These are phyloP conservation scores for Muntiacus reevesi DNA, from an alignment of 2,113 vertebrate species.

Conservation along the genomic window DNA sequence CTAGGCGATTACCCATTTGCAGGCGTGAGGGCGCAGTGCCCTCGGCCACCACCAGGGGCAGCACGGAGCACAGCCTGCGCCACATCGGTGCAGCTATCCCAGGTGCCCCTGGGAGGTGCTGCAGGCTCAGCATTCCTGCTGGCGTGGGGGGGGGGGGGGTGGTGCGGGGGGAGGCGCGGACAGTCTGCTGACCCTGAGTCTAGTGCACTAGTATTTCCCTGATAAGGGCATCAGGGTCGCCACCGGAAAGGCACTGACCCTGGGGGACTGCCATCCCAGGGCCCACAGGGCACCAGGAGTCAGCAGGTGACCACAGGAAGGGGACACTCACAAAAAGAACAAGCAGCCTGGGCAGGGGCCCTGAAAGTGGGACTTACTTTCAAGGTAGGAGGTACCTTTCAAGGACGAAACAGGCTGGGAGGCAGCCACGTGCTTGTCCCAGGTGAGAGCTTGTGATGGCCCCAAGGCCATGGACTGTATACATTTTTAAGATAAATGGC, in stretches of 20 bases:
- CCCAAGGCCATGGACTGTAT: neutral
- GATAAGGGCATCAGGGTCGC: neutral
- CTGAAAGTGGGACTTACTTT: neutral
- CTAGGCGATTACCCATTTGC: neutral
- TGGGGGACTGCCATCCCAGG: neutral
- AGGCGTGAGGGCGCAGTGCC: neutral
- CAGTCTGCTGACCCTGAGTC: rapidly evolving
- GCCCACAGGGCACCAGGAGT: neutral
- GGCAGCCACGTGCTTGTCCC: neutral
- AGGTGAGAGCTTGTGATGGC: neutral
- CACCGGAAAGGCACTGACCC: neutral
- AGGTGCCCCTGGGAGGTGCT: neutral
- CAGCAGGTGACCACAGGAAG: neutral
- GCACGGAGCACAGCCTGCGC: neutral
- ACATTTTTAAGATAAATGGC: neutral
- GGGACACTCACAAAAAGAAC: neutral
- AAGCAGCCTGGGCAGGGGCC: neutral
- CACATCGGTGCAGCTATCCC: neutral
- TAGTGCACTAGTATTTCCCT: neutral
- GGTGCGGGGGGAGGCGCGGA: rapidly evolving
- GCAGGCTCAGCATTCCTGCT: neutral
- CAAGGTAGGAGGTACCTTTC: neutral
- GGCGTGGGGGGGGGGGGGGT: neutral
- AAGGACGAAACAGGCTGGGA: neutral
- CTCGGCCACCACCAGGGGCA: neutral